Base-by-base conservation (phyloP, 2,888 invertebrate species). In the Thalpophila matura region DNA sequence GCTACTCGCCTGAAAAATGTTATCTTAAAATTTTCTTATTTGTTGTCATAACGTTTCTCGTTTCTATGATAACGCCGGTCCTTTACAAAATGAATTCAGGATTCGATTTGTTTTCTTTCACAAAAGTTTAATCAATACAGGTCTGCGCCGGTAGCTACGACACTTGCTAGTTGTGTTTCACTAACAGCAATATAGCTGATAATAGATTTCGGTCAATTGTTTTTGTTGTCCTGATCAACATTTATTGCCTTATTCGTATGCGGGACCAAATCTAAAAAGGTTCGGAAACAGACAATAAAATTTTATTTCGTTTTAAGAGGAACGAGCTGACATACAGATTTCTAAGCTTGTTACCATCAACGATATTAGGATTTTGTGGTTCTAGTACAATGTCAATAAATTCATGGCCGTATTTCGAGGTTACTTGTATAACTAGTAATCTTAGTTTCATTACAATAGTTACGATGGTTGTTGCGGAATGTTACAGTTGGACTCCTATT, bases 171-270 rank as follows among this genome's bases (percentile, higher is more conserved):
- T 70, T 46, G 65, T 71, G 60, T 74, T 85, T 84, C 77, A 77
- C 82, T 84, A 86, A 86, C 87, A 86, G 80, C 83, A 84, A 84
- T 87, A 88, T 83, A 81, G 80, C 80, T 87, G 82, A 86, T 89
- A 90, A 90, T 89, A 87, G 87, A 88, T 89, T 89, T 88, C 80
- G 79, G 85, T 83, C 87, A 87, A 90, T 91, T 91, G 90, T 90
- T 92, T 91, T 87, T 88, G 88, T 88, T 89, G 85, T 87, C 83
- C 85, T 90, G 89, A 91, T 91, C 89, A 91, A 89, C 89, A 87
- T 91, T 92, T 91, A 93, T 92, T 89, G 86, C 91, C 91, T 90
- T 85, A 90, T 93, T 92, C 83, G 91, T 92, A 92, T 93, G 87
- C 92, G 83, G 90, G 90, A 83, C 91, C 86, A 87, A 87, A 87